Percentiles rank a stretch among this genome's conserved stretches.
These are phyloP conservation scores for Morelia viridis DNA, from an alignment of 2,797 vertebrate genomes.

Conservation along the genomic window DNA sequence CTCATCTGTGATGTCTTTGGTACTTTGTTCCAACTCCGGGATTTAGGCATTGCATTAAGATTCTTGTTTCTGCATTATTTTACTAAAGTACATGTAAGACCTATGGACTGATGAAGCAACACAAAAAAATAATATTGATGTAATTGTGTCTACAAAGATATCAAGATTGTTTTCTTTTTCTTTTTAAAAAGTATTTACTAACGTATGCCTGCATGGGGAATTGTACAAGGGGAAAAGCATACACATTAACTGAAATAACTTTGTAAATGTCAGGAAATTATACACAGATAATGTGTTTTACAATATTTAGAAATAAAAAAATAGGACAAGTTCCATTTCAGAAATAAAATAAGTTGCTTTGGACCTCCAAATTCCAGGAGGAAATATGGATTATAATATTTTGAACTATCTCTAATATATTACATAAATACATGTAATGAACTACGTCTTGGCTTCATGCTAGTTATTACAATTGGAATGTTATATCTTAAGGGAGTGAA, in stretches of 20 bases:
- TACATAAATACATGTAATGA: background rate
- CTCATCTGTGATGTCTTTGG: background rate
- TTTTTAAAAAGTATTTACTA: background rate
- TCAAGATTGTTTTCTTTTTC: background rate
- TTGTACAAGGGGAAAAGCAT: background rate
- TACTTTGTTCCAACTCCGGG: background rate
- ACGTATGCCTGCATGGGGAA: background rate
- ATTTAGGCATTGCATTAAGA: background rate
- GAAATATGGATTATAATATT: background rate
- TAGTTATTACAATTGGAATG: background rate
- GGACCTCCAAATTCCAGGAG: background rate
- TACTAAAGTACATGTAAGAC: background rate
- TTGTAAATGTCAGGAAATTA: background rate
- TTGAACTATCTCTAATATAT: background rate
- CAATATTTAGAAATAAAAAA: background rate
- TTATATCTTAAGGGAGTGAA: background rate
- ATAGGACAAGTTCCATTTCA: background rate
- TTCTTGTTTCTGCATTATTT: background rate
- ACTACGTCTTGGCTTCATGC: background rate
- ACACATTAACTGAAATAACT: background rate
- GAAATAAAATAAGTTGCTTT: background rate
- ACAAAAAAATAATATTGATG: background rate
- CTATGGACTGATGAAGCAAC: background rate
- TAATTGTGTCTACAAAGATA: background rate
- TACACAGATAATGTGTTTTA: background rate